Conservation (phyloP, 2,888 invertebrate genomes). For the Dicyrtomina minuta region DNA sequence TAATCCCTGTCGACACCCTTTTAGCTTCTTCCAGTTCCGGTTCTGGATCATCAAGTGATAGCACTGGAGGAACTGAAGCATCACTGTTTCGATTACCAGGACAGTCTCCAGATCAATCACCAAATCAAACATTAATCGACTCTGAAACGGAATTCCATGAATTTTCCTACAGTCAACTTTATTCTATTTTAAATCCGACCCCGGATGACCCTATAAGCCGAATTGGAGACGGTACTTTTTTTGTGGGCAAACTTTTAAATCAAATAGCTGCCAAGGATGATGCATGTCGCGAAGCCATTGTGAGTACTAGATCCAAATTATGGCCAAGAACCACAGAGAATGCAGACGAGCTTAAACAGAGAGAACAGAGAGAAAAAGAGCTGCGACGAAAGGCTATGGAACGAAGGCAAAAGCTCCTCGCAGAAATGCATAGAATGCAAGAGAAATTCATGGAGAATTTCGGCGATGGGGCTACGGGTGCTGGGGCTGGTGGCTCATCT, state of each 20-base stretch:
- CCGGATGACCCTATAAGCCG: conserved; percentile 54
- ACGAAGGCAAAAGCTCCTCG: conserved; percentile 87
- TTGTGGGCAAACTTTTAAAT: conserved; percentile 72
- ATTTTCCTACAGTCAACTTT: conserved; percentile 34
- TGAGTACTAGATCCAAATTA: conserved; percentile 69
- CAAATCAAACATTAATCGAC: no score
- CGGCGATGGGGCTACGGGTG: conserved; percentile 3
- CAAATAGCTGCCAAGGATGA: conserved; percentile 71
- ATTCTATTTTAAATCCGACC: conserved; percentile 21
- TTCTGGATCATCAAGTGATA: no score
- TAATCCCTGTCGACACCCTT: no score
- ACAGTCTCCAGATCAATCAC: no score
- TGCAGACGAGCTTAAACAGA: conserved; percentile 68
- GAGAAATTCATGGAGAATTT: conserved; percentile 63
- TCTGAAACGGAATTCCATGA: not conserved
- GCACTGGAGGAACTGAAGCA: no score
- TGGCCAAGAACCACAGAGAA: conserved; percentile 75
- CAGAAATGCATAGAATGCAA: conserved; percentile 86
- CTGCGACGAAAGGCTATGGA: conserved; percentile 84
- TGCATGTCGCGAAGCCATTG: conserved; percentile 64
- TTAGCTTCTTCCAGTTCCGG: no score
- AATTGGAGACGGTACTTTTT: conserved; percentile 84
- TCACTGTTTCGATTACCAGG: no score
- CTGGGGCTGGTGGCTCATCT: not conserved
- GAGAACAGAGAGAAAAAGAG: conserved; percentile 74